Conservation (phyloP, 2,113 vertebrate genomes). For the Pontoporia blainvillei region DNA sequence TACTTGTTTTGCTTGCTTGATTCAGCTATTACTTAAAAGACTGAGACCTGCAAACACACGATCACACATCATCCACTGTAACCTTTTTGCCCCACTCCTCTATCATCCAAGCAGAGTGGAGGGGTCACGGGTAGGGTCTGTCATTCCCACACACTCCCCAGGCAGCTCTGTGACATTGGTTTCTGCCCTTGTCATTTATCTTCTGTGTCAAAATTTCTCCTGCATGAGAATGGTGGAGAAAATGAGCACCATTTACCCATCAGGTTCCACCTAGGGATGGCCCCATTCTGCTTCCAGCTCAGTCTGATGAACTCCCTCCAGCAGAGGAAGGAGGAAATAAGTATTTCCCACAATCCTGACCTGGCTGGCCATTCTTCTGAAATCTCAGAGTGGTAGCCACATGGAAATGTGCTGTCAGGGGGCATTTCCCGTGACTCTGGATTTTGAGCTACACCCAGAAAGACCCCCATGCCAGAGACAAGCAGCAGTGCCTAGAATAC, state of each 20-base stretch:
- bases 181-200: neutral
- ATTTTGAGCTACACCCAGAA: neutral
- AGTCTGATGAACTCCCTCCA: neutral
- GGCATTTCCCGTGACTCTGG: neutral
- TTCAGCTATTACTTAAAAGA: neutral
- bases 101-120: neutral
- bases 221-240: neutral
- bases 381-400: neutral
- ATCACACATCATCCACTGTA: neutral
- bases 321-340: neutral
- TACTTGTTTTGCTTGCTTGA: neutral
- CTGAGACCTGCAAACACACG: neutral
- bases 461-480: neutral
- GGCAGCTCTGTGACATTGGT: neutral
- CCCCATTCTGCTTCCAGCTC: neutral
- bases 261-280: rapidly evolving
- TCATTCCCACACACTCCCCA: neutral
- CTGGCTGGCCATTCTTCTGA: neutral
- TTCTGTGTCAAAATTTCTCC: neutral
- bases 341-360: neutral
- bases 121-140: rapidly evolving
- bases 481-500: neutral
- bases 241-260: neutral
- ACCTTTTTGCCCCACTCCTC: neutral
- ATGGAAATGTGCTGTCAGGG: neutral